phyloP scores from a whole-genome alignment of 2,797 vertebrate species.

The Cichlasoma orientale region DNA sequence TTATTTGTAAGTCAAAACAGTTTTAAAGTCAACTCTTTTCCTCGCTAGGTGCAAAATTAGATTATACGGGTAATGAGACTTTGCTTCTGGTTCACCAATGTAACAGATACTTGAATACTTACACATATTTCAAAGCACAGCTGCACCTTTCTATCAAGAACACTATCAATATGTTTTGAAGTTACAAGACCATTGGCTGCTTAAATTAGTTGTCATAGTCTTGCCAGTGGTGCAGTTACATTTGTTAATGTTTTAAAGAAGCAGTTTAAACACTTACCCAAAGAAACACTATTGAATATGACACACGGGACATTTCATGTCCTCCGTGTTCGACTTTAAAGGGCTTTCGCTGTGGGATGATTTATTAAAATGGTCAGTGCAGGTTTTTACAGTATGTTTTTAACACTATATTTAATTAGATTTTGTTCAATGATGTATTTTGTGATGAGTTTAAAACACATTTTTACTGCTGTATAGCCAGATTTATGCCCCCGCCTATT shows the following conservation, averaged over 20 bases:
- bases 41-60: constrained; percentile 2
- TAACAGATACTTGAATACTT: constrained; percentile 53
- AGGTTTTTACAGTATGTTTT: constrained; percentile 34
- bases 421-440: constrained; percentile 8
- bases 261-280: neutral
- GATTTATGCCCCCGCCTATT: constrained; percentile 19
- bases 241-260: constrained; percentile 6
- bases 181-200: neutral
- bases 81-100: constrained; percentile 27
- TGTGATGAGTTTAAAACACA: constrained; percentile 5
- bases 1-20: constrained; percentile 25
- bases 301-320: neutral
- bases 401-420: constrained; percentile 9
- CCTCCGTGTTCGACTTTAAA: constrained; percentile 5
- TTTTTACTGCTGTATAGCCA: constrained; percentile 13
- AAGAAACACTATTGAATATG: constrained; percentile 6
- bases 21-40: constrained; percentile 6
- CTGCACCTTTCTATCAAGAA: constrained; percentile 39
- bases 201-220: neutral
- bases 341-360: constrained; percentile 6
- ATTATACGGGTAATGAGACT: constrained; percentile 14
- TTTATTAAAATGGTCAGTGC: constrained; percentile 2
- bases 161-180: constrained; percentile 2
- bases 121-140: constrained; percentile 45
- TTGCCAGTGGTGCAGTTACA: neutral